Evolutionary conservation across 2,797 vertebrate species (phyloP).

Genomic region (Oreortyx pictus): DNA sequence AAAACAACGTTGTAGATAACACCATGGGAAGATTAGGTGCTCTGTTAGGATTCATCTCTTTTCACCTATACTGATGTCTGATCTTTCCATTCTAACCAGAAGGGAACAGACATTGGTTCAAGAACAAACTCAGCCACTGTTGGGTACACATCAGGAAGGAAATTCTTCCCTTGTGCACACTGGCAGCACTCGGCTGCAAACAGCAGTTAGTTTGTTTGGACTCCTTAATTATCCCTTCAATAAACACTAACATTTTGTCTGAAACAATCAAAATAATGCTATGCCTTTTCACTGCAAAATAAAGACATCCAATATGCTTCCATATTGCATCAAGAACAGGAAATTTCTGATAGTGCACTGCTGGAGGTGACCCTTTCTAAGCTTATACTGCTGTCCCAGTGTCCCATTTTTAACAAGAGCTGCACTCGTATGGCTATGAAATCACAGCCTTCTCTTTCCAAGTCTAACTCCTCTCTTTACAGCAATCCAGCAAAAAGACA

Average conservation of each 20-base stretch:
- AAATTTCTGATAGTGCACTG: rapidly evolving
- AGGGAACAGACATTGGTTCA: not conserved
- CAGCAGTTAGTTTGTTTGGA: not conserved
- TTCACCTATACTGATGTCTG: not conserved
- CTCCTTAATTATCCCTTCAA: not conserved
- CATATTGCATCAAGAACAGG: rapidly evolving
- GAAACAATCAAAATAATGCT: not conserved
- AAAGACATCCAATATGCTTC: not conserved
- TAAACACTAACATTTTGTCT: not conserved
- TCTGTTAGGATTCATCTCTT: too few relatives aligned
- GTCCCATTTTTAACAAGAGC: not conserved
- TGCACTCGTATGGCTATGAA: rapidly evolving
- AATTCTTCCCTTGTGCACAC: too few relatives aligned
- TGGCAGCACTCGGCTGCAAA: too few relatives aligned
- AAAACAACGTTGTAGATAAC: not conserved
- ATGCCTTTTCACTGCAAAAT: not conserved
- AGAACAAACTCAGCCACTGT: not conserved
- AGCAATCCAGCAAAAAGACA: rapidly evolving
- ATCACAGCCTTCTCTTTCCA: not conserved
- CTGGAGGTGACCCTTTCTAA: not conserved
- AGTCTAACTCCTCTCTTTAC: rapidly evolving
- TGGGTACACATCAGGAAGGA: too few relatives aligned
- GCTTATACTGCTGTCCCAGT: rapidly evolving
- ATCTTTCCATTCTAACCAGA: rapidly evolving
- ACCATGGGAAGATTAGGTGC: not conserved